phyloP scores from a whole-genome alignment of 2,888 invertebrate species.

The Caradrina clavipalpis region DNA sequence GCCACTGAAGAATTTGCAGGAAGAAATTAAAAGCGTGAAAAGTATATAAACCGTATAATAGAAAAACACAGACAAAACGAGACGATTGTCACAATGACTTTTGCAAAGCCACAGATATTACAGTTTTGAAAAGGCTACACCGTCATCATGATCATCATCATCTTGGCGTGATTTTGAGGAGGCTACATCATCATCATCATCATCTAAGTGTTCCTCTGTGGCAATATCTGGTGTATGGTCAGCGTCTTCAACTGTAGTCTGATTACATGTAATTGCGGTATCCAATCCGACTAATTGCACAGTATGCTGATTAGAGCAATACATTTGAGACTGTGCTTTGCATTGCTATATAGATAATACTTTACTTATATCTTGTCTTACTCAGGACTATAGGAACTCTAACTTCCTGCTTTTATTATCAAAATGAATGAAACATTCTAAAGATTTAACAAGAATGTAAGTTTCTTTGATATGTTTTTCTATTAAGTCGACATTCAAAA shows the following conservation, averaged over 20 bases:
- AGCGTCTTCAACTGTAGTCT: slow-evolving; percentile 6
- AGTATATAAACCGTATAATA: no score
- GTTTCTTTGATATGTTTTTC: slow-evolving; percentile 42
- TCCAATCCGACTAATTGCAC: slow-evolving; percentile 16
- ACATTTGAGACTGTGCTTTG: not conserved
- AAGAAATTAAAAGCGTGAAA: no score
- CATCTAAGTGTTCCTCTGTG: not conserved
- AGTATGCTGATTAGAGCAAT: slow-evolving; percentile 28
- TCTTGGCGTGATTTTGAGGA: no score
- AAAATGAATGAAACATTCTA: not conserved
- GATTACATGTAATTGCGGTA: slow-evolving; percentile 35
- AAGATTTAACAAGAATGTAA: slow-evolving; percentile 6
- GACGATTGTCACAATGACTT: no score
- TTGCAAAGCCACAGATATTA: no score
- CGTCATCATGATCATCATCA: no score
- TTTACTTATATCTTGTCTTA: not conserved
- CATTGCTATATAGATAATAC: not conserved
- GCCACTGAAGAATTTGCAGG: no score
- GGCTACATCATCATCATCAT: not conserved
- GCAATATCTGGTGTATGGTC: slow-evolving; percentile 16
- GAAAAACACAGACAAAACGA: no score
- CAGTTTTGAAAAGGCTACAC: no score
- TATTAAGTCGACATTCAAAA: slow-evolving; percentile 36
- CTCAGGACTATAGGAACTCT: not conserved
- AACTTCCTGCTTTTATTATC: not conserved